Conservation (phyloP, 2,797 vertebrate genomes). For the Mormyrops boulengeri region DNA sequence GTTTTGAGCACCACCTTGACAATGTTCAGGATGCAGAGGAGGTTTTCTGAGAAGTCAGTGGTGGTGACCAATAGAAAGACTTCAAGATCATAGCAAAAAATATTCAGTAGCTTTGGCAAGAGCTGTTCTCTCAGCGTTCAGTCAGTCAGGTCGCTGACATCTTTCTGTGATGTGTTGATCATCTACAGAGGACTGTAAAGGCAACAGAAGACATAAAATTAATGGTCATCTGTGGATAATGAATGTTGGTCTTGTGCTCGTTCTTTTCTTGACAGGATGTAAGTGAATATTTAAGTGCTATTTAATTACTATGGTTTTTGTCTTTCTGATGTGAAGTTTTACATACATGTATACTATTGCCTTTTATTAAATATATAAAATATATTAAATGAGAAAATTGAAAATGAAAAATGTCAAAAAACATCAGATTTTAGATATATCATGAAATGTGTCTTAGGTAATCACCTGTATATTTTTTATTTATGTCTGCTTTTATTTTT, state of each 20-base stretch:
- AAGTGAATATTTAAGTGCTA: neutral
- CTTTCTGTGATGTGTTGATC: neutral
- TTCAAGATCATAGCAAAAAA: neutral
- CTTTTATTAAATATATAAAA: neutral
- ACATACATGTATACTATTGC: neutral
- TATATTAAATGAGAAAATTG: neutral
- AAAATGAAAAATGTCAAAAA: neutral
- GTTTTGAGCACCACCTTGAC: conserved; percentile 23
- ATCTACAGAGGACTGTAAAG: neutral
- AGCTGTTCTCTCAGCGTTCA: neutral
- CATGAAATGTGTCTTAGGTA: neutral
- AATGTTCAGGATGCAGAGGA: neutral
- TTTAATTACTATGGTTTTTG: neutral
- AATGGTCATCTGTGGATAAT: neutral
- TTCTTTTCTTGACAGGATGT: neutral
- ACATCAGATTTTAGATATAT: neutral
- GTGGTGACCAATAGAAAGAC: conserved; percentile 4
- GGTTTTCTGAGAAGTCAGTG: neutral
- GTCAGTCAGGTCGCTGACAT: neutral
- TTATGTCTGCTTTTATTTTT: neutral
- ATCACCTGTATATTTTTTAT: neutral
- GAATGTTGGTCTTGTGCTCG: neutral
- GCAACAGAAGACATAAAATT: neutral
- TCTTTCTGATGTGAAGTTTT: neutral
- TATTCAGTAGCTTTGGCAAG: neutral